Conservation (phyloP, 2,113 vertebrate species). For the Syrrhaptes paradoxus region DNA sequence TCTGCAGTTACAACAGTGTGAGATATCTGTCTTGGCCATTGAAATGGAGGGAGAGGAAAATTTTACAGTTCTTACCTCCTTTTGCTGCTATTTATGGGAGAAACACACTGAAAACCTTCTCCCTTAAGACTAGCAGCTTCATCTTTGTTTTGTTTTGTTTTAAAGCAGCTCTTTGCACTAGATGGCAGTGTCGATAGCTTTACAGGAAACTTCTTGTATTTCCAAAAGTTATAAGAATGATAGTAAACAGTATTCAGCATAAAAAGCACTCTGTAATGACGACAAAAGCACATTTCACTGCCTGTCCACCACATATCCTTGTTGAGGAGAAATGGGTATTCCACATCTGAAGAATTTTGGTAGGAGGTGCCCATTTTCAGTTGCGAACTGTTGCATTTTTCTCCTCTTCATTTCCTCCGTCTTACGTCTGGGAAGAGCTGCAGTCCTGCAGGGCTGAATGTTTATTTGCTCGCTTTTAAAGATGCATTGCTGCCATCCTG, state of each 20-base stretch:
- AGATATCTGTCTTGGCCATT: not conserved
- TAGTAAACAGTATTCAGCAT: not conserved
- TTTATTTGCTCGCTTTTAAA: not conserved
- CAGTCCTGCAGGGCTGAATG: not conserved
- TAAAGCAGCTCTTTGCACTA: conserved; percentile 19
- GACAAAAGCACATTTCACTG: not conserved
- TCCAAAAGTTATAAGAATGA: not conserved
- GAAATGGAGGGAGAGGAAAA: not conserved
- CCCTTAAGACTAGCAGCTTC: not conserved
- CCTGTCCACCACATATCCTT: not conserved
- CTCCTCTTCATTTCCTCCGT: not conserved
- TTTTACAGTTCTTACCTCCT: not conserved
- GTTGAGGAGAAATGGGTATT: not conserved
- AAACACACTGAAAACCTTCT: not conserved
- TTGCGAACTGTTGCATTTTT: not conserved
- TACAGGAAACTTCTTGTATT: not conserved
- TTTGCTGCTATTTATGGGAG: not conserved
- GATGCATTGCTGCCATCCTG: not conserved
- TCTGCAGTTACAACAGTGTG: not conserved
- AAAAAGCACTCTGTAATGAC: not conserved
- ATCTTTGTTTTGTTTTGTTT: no score
- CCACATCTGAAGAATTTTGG: not conserved
- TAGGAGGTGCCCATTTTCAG: not conserved
- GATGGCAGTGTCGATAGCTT: conserved; percentile 54
- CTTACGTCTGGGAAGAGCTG: not conserved